Conservation (phyloP, 2,888 invertebrate genomes). For the Nomada lathburiana region DNA sequence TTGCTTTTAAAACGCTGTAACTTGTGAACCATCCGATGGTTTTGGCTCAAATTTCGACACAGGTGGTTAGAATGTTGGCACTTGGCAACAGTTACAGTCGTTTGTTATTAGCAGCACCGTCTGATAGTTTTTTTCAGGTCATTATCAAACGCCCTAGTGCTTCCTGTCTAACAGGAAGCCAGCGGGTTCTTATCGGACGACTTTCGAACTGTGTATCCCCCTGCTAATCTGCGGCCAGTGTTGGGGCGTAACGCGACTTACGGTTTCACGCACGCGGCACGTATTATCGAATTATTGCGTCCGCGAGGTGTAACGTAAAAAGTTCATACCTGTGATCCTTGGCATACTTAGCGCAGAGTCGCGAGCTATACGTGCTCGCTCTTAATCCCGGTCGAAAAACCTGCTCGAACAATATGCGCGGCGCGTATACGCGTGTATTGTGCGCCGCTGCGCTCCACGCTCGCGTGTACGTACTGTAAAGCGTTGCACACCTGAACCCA, state of each 20-base stretch:
- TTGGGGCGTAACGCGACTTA: constrained; percentile 2
- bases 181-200: background rate
- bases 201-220: constrained; percentile 20
- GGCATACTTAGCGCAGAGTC: constrained; percentile 57
- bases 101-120: no score
- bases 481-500: constrained; percentile 38
- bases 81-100: no score
- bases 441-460: constrained; percentile 1
- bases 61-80: no score
- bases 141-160: no score
- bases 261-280: constrained; percentile 41
- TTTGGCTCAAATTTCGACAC: no score
- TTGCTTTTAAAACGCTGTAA: no score
- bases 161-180: background rate
- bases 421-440: constrained; percentile 31
- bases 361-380: constrained; percentile 52
- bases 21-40: no score
- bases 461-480: constrained; percentile 16
- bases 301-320: constrained; percentile 47
- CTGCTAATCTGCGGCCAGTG: constrained; percentile 11
- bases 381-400: constrained; percentile 65
- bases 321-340: constrained; percentile 63
- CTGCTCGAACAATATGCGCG: constrained; percentile 56
- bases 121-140: no score
- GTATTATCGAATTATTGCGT: constrained; percentile 55